These are phyloP conservation scores for Phaedon cochleariae DNA, from an alignment of 2,888 invertebrate species.

Conservation along the genomic window DNA sequence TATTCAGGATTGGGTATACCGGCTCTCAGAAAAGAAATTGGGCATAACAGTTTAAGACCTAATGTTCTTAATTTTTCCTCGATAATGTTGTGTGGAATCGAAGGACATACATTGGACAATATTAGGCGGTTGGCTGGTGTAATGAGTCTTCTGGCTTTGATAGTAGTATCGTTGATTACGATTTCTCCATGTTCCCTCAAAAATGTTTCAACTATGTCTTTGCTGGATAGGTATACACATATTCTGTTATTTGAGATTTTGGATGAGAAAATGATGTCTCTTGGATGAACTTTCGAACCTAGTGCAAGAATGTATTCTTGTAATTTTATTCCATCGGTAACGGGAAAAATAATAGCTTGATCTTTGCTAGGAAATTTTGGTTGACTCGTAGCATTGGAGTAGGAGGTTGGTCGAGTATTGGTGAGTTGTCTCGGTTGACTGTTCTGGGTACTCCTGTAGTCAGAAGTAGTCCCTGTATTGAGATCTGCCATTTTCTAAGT, in stretches of 20 bases:
- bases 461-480: too few relatives aligned
- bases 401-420: background rate
- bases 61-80: slow-evolving; percentile 34
- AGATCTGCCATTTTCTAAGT: too few relatives aligned
- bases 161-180: slow-evolving; percentile 9
- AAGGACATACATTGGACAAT: slow-evolving; percentile 45
- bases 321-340: background rate
- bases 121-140: slow-evolving; percentile 40
- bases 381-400: slow-evolving; percentile 10
- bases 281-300: slow-evolving; percentile 25
- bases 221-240: slow-evolving; percentile 37
- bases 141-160: slow-evolving; percentile 38
- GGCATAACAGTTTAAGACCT: slow-evolving; percentile 35
- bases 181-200: slow-evolving; percentile 33
- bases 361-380: slow-evolving; percentile 14
- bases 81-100: slow-evolving; percentile 38
- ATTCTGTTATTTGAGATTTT: slow-evolving; percentile 42
- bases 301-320: slow-evolving; percentile 17
- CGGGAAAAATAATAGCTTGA: slow-evolving; percentile 16
- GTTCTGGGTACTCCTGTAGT: too few relatives aligned
- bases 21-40: slow-evolving; percentile 38
- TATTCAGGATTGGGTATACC: slow-evolving; percentile 32
- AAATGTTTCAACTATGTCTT: slow-evolving; percentile 32
- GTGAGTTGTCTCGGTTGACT: too few relatives aligned
- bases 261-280: slow-evolving; percentile 33